A percentile compares a stretch with the other conserved stretches of the same genome.
phyloP scores from a whole-genome alignment of 1,140 invertebrate species.

The Chymomyza costata region DNA sequence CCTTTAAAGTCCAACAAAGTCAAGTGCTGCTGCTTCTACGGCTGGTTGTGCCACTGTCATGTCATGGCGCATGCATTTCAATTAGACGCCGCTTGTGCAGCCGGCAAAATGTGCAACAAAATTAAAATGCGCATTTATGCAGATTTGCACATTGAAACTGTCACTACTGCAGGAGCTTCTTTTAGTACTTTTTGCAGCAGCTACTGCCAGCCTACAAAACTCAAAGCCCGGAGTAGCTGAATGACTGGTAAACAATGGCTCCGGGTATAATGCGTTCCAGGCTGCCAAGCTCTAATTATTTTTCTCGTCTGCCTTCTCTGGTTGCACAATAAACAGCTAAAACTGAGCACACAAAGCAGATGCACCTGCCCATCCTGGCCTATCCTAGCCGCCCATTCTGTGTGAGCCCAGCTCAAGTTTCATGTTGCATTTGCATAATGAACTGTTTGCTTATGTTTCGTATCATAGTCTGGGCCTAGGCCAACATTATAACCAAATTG shows the following conservation, averaged over 20 bases:
- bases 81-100: conserved; percentile 59
- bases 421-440: conserved; percentile 70
- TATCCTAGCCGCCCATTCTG: conserved; percentile 8
- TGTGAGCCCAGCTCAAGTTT: conserved; percentile 35
- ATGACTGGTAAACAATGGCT: conserved; percentile 34
- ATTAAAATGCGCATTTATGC: conserved; percentile 74
- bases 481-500: conserved; percentile 64
- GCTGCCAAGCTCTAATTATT: conserved; percentile 68
- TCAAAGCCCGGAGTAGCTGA: conserved; percentile 31
- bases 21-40: conserved; percentile 36
- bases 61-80: conserved; percentile 58
- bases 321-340: conserved; percentile 65
- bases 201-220: conserved; percentile 17
- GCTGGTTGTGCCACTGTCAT: no score
- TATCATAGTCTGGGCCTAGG: conserved; percentile 32
- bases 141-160: conserved; percentile 73
- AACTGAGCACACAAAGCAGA: conserved; percentile 52
- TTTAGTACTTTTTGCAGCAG: no score
- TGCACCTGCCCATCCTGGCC: conserved; percentile 1
- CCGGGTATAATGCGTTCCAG: conserved; percentile 53
- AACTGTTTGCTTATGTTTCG: conserved; percentile 63
- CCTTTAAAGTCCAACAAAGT: conserved; percentile 52
- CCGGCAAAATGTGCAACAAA: conserved; percentile 72
- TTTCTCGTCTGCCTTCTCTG: conserved; percentile 53
- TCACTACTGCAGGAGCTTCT: conserved; percentile 40